A percentile compares a stretch with the other conserved stretches of the same genome.
These are phyloP conservation scores for Antheraea assamensis DNA, from an alignment of 2,888 invertebrate genomes.

Conservation along the genomic window DNA sequence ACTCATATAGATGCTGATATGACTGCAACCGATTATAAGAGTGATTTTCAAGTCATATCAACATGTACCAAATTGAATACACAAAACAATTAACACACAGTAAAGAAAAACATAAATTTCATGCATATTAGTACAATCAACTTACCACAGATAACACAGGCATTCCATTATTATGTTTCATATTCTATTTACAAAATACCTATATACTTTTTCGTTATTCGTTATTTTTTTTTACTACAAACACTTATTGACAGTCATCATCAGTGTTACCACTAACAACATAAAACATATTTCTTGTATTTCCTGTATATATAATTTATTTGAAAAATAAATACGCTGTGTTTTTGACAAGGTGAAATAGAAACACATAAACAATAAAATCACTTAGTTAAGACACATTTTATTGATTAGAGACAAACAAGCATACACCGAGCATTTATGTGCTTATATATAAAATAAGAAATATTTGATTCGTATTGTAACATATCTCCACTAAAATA, in stretches of 20 bases:
- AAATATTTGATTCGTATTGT: not conserved
- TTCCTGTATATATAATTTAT: not conserved
- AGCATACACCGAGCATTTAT: not conserved
- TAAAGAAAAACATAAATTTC: slow-evolving; percentile 25
- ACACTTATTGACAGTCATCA: not conserved
- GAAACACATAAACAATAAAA: not conserved
- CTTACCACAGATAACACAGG: not conserved
- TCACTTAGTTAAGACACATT: slow-evolving; percentile 2
- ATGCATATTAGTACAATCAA: slow-evolving; percentile 43
- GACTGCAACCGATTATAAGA: not conserved
- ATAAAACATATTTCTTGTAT: not conserved
- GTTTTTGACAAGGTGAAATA: not conserved
- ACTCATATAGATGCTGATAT: not conserved
- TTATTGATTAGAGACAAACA: not conserved
- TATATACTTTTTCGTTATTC: not conserved
- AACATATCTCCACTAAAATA: not conserved
- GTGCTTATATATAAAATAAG: not conserved
- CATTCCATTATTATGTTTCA: not conserved
- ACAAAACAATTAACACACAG: slow-evolving; percentile 13
- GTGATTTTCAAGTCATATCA: not conserved
- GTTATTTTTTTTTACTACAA: not conserved
- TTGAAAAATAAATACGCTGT: not conserved
- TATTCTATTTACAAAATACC: not conserved
- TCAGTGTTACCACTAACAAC: not conserved
- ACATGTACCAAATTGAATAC: slow-evolving; percentile 4